Evolutionary conservation across 2,797 vertebrate species (phyloP), one percentile per base, ranked within the genome.

Genomic region (Denticeps clupeoides): DNA sequence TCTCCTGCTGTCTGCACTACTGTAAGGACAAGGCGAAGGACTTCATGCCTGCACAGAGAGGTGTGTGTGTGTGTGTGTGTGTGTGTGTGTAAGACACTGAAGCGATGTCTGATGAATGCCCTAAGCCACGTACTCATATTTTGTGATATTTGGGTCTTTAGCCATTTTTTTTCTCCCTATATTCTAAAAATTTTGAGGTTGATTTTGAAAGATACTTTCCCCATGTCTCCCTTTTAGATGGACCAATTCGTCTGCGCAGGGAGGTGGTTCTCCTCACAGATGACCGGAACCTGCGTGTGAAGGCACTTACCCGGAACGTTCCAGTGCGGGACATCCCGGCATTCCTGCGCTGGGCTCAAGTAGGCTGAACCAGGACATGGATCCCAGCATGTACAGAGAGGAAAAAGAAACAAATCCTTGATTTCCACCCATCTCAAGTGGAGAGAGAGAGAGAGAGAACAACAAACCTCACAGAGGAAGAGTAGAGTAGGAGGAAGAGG

Each of bases 1-100:
- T 99, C 48, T 97, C 92, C 42, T 96, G 92, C 71, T 99, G 95
- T 70, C 90, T 99, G 49, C 88, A 97, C 74, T 99, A 96, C 70
- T 98, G 95, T 83, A 91, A 94, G 68, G 95, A 99, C 80, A 92
- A 92, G 63, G 91, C 91, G 19, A 97, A 96, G 71, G 91, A 97
- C 60, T 93, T 92, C 72, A 92, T 93, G 89, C 89, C 93, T 40
- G 72, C 80, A 53, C 88, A 81, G 69, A 93, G 82, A 93, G 90
- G 95, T 97, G 79, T 10, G 70, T 49, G 24, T 6, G 24, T 1
- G 24, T 23, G 23, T 7, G 5, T n/a, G 95, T 97, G 79, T 10
- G 70, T 49, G 24, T 6, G 24, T 1, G 24, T 23, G 23, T 7
- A 5, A 6, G 23, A 24, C 23, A 6, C 23, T 12, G 3, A n/a